Conservation (phyloP, 1,140 invertebrate genomes). For the Meloidogyne exigua region DNA sequence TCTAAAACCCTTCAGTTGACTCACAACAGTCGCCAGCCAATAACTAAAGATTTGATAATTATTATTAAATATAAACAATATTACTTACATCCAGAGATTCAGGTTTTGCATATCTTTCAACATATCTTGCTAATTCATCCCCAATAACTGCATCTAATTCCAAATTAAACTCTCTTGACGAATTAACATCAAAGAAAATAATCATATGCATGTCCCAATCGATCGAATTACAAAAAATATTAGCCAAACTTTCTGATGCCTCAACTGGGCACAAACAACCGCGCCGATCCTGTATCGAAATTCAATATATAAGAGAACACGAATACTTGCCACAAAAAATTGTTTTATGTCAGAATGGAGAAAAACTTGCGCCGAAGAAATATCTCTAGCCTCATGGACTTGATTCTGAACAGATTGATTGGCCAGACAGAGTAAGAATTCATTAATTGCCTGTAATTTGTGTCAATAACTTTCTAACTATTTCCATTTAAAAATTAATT, state of each 20-base stretch:
- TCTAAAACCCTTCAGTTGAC: no score
- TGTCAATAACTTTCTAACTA: no score
- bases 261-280: slow-evolving; percentile 29
- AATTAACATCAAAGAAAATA: slow-evolving; percentile 31
- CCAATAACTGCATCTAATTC: slow-evolving; percentile 14
- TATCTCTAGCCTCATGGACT: not conserved
- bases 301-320: not conserved
- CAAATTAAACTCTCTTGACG: not conserved
- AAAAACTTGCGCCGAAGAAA: slow-evolving; percentile 2
- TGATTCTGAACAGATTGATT: not conserved
- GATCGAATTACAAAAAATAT: slow-evolving; percentile 26
- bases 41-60: not conserved
- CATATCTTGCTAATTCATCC: slow-evolving; percentile 10
- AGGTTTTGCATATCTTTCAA: not conserved
- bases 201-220: slow-evolving; percentile 25
- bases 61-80: not conserved
- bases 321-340: slow-evolving; percentile 14
- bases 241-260: slow-evolving; percentile 24
- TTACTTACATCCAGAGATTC: not conserved
- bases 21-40: not conserved
- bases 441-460: slow-evolving; percentile 28
- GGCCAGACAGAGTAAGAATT: slow-evolving; percentile 15
- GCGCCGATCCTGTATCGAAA: slow-evolving; percentile 18
- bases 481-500: no score
- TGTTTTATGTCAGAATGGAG: slow-evolving; percentile 30